Conservation (phyloP, 2,113 vertebrate genomes). For the Upupa epops region DNA sequence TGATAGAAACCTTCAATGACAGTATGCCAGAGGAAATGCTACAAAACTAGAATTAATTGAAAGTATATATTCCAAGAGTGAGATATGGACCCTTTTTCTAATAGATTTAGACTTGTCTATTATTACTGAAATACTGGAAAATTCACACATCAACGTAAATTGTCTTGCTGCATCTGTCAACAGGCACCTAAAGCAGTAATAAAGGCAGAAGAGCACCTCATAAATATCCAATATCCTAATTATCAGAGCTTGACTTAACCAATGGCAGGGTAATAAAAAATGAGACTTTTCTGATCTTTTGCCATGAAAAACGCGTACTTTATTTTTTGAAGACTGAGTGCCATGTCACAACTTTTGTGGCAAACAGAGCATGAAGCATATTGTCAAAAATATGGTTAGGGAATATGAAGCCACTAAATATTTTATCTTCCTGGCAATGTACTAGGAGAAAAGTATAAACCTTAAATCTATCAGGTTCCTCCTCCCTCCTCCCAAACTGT, state of each 20-base stretch:
- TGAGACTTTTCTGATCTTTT: conserved; percentile 61
- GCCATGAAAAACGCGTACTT: conserved; percentile 65
- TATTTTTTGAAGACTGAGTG: conserved; percentile 61
- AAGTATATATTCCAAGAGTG: conserved; percentile 63
- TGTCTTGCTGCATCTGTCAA: conserved; percentile 71
- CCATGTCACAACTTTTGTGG: conserved; percentile 58
- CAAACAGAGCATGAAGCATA: conserved; percentile 66
- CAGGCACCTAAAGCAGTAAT: conserved; percentile 73
- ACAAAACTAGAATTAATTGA: conserved; percentile 61
- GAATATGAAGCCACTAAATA: conserved; percentile 64
- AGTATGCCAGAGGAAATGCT: conserved; percentile 50
- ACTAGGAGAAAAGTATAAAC: conserved; percentile 53
- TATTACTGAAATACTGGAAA: conserved; percentile 70
- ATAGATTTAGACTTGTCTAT: conserved; percentile 63
- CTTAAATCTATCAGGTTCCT: conserved; percentile 67
- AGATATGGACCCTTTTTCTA: conserved; percentile 52
- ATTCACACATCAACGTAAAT: conserved; percentile 74
- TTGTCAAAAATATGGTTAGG: conserved; percentile 70
- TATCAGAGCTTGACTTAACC: conserved; percentile 76
- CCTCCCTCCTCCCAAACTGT: conserved; percentile 64
- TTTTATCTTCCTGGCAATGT: conserved; percentile 67
- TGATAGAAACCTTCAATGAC: conserved; percentile 8
- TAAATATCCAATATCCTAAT: conserved; percentile 78
- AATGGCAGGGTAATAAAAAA: conserved; percentile 73
- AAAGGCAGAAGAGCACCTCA: conserved; percentile 75